phyloP scores from a whole-genome alignment of 2,888 invertebrate species.

The Stenotaenia linearis region DNA sequence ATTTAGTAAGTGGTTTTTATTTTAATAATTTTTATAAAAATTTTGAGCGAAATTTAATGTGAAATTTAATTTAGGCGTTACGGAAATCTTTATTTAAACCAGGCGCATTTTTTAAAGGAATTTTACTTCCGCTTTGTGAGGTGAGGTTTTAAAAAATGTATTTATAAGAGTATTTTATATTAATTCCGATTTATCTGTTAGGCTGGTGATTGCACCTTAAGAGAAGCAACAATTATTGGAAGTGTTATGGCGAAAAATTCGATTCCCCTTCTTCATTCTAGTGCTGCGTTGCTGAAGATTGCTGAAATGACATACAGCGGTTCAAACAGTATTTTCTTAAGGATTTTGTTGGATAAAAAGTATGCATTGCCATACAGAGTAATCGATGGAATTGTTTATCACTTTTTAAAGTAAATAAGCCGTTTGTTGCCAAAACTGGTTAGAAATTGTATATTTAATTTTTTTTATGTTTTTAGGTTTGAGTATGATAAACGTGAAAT shows the following conservation, averaged over 20 bases:
- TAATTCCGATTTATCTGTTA: slow-evolving; percentile 46
- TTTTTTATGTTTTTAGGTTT: slow-evolving; percentile 57
- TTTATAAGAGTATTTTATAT: no score
- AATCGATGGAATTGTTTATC: slow-evolving; percentile 88
- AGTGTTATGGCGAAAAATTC: slow-evolving; percentile 85
- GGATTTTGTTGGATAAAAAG: slow-evolving; percentile 92
- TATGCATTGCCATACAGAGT: slow-evolving; percentile 94
- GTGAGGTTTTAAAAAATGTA: slow-evolving; percentile 42
- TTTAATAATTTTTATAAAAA: background rate
- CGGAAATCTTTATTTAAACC: slow-evolving; percentile 92
- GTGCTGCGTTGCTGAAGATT: slow-evolving; percentile 88
- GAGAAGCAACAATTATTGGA: slow-evolving; percentile 92
- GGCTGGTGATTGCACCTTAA: slow-evolving; percentile 86
- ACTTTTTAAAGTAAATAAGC: slow-evolving; percentile 71
- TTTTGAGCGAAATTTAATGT: background rate
- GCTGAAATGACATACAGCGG: slow-evolving; percentile 97
- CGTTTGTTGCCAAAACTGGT: no score
- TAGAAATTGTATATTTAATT: slow-evolving; percentile 20
- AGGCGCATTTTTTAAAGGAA: slow-evolving; percentile 94
- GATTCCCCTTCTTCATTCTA: slow-evolving; percentile 89
- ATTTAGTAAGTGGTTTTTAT: slow-evolving; percentile 55
- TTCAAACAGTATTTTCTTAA: slow-evolving; percentile 88
- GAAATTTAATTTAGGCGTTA: slow-evolving; percentile 56
- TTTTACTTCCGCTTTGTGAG: slow-evolving; percentile 59
- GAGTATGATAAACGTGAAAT: slow-evolving; percentile 72